Percentiles rank a stretch among this genome's conserved stretches.
phyloP scores from a whole-genome alignment of 2,113 vertebrate species.

The Coryphaenoides rupestris region DNA sequence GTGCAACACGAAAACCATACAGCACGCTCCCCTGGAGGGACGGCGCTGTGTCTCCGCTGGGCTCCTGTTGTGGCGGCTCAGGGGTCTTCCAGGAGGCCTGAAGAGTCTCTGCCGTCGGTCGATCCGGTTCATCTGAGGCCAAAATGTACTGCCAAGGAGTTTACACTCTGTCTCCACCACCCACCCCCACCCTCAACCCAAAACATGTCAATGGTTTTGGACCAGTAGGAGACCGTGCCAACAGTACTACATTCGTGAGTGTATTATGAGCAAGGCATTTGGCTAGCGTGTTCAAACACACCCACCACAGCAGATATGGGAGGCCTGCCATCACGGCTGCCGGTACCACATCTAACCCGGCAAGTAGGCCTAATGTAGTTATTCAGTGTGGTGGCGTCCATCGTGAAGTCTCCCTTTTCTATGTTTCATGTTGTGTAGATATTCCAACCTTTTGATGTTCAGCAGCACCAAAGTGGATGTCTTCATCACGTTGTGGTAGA shows the following conservation, averaged over 20 bases:
- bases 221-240: neutral
- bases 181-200: neutral
- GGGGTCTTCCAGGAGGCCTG: neutral
- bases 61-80: neutral
- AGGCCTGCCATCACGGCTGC: no score
- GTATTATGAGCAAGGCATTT: conserved; percentile 12
- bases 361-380: no score
- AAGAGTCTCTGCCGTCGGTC: neutral
- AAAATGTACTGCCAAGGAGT: neutral
- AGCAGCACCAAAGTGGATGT: no score
- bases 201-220: neutral
- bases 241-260: neutral
- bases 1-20: no score
- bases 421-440: no score
- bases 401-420: no score
- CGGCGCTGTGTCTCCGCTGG: no score
- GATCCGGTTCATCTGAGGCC: neutral
- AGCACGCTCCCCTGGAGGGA: no score
- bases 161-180: neutral
- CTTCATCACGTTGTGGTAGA: no score
- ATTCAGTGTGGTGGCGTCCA: no score
- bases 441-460: no score
- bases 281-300: conserved; percentile 1
- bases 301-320: neutral
- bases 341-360: no score